Evolutionary conservation across 92 coral and sea anemone genomes (phyloP).

Genomic region (Porites cylindrica): DNA sequence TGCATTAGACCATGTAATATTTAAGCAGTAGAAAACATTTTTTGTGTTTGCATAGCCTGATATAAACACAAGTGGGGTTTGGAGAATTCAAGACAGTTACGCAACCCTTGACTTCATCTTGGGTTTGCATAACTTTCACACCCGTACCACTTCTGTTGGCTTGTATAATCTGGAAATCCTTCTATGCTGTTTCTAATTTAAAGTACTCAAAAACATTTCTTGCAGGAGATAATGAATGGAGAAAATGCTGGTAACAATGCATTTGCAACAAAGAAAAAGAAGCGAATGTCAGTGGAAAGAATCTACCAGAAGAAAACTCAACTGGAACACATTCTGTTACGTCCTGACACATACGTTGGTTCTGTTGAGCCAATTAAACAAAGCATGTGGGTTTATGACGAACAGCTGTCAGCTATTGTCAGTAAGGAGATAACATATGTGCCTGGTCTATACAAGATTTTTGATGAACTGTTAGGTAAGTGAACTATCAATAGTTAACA

Average conservation of each 20-base stretch:
- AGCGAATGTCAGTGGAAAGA: constrained; percentile 97
- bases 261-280: constrained; percentile 74
- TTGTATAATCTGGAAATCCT: too few relatives aligned
- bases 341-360: constrained; percentile 98
- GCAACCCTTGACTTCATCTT: too few relatives aligned
- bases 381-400: constrained; percentile 97
- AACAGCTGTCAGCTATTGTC: constrained; percentile 78
- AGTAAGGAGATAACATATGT: constrained; percentile 93
- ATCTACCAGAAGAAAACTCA: constrained; percentile 99
- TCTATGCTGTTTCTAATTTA: background rate
- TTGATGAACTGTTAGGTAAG: constrained; percentile 98
- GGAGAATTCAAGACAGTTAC: too few relatives aligned
- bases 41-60: too few relatives aligned
- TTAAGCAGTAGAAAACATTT: too few relatives aligned
- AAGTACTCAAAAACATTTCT: background rate
- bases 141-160: too few relatives aligned
- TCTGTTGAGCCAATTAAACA: constrained; percentile 96
- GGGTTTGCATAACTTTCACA: too few relatives aligned
- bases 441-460: constrained; percentile 97
- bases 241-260: constrained; percentile 27
- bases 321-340: constrained; percentile 95
- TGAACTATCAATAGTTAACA: background rate
- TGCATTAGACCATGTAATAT: too few relatives aligned
- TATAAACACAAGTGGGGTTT: too few relatives aligned
- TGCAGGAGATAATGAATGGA: constrained; percentile 45